phyloP scores from a whole-genome alignment of 2,797 vertebrate genomes.

The Gallirallus australis region DNA sequence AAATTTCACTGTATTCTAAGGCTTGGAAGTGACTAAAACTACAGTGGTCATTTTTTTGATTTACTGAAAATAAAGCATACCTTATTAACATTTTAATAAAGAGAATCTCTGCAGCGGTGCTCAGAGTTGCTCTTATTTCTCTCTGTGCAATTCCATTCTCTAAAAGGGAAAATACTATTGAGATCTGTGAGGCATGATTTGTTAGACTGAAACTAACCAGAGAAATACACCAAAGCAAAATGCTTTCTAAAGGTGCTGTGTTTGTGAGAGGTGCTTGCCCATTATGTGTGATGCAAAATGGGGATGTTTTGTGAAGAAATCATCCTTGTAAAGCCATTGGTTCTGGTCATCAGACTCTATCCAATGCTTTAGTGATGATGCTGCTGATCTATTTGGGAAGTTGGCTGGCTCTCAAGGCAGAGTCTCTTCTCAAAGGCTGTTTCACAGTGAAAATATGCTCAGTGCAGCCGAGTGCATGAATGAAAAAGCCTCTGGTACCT shows the following conservation, averaged over 20 bases:
- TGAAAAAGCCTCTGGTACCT: constrained; percentile 87
- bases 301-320: constrained; percentile 85
- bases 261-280: constrained; percentile 69
- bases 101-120: constrained; percentile 48
- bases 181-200: constrained; percentile 64
- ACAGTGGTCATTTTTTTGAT: constrained; percentile 60
- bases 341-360: constrained; percentile 91
- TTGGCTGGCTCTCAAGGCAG: constrained; percentile 92
- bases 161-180: constrained; percentile 43
- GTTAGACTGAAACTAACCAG: constrained; percentile 68
- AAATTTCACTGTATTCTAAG: not conserved
- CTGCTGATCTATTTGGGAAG: constrained; percentile 98
- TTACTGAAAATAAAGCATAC: constrained; percentile 76
- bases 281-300: constrained; percentile 78
- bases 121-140: constrained; percentile 55
- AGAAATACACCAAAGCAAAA: constrained; percentile 51
- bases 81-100: constrained; percentile 81
- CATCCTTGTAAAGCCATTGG: constrained; percentile 95
- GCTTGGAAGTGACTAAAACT: constrained; percentile 36
- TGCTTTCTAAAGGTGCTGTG: constrained; percentile 70
- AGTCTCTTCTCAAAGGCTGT: constrained; percentile 88
- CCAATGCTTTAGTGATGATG: constrained; percentile 92
- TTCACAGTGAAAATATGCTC: constrained; percentile 98
- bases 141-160: constrained; percentile 54
- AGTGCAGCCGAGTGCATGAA: constrained; percentile 89